Percentiles rank a stretch among this genome's conserved stretches.
phyloP scores from a whole-genome alignment of 2,797 vertebrate species.

The Manis crassicaudata region DNA sequence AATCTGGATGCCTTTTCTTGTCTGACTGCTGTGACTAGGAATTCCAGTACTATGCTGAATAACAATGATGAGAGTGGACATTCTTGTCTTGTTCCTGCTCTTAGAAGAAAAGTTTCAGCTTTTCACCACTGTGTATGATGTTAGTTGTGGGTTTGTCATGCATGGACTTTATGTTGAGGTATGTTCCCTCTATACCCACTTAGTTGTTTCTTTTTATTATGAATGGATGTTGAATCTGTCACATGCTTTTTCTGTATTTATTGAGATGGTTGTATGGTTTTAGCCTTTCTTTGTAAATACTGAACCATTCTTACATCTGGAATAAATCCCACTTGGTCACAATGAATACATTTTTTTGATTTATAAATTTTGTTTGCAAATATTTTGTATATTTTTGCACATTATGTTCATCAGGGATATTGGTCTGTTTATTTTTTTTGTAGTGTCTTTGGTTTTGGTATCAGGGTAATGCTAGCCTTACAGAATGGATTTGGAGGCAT shows the following conservation, averaged over 20 bases:
- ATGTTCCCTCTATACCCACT: neutral
- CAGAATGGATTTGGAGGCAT: neutral
- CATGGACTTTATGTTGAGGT: neutral
- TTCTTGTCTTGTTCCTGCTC: neutral
- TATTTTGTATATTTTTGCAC: neutral
- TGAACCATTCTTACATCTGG: neutral
- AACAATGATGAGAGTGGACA: neutral
- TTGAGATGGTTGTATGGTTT: neutral
- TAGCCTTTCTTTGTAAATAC: neutral
- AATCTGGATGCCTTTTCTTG: neutral
- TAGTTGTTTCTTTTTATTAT: neutral
- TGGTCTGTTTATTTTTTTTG: neutral
- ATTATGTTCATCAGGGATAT: neutral
- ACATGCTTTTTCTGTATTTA: neutral
- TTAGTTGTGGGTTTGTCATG: neutral
- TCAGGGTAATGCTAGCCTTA: neutral
- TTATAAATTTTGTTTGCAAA: neutral
- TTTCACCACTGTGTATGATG: neutral
- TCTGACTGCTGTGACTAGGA: neutral
- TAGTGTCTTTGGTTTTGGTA: neutral
- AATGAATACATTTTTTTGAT: neutral
- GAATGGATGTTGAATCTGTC: neutral
- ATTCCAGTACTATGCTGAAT: neutral
- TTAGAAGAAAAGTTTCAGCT: neutral
- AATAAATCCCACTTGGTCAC: neutral